Percentiles rank a stretch among this genome's conserved stretches.
phyloP scores from a whole-genome alignment of 2,888 invertebrate genomes.

The Biston stratarius region DNA sequence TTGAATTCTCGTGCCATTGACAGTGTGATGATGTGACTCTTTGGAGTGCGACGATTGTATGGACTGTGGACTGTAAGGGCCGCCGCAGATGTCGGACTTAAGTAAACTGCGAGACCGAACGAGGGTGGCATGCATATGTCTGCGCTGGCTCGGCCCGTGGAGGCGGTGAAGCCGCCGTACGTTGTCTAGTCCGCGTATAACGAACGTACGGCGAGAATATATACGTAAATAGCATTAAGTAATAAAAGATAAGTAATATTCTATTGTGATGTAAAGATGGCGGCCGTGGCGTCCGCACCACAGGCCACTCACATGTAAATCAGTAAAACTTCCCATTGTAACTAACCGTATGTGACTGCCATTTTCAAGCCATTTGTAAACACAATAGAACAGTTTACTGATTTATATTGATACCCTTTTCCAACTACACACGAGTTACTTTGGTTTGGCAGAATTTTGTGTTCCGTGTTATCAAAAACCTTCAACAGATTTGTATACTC shows the following conservation, averaged over 20 bases:
- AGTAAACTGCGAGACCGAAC: neutral
- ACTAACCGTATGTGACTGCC: constrained; percentile 41
- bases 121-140: neutral
- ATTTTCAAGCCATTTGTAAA: constrained; percentile 36
- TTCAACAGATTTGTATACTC: neutral
- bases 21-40: constrained; percentile 37
- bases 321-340: constrained; percentile 54
- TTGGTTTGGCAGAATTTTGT: constrained; percentile 38
- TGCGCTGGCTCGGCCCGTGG: neutral
- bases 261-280: constrained; percentile 28
- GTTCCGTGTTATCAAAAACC: neutral
- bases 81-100: neutral
- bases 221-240: constrained; percentile 82
- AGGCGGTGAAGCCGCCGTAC: constrained; percentile 54
- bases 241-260: constrained; percentile 23
- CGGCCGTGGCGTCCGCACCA: constrained; percentile 54
- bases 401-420: constrained; percentile 41
- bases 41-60: constrained; percentile 21
- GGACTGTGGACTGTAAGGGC: constrained; percentile 41
- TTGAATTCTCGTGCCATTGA: constrained; percentile 44
- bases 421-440: constrained; percentile 19
- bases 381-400: constrained; percentile 49
- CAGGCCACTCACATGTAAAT: constrained; percentile 42
- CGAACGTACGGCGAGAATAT: constrained; percentile 68
- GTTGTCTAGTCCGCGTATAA: constrained; percentile 71